Evolutionary conservation across 1,140 invertebrate genomes (phyloP), one percentile per base, ranked within the genome.

Genomic region (Drosophila tropicalis): DNA sequence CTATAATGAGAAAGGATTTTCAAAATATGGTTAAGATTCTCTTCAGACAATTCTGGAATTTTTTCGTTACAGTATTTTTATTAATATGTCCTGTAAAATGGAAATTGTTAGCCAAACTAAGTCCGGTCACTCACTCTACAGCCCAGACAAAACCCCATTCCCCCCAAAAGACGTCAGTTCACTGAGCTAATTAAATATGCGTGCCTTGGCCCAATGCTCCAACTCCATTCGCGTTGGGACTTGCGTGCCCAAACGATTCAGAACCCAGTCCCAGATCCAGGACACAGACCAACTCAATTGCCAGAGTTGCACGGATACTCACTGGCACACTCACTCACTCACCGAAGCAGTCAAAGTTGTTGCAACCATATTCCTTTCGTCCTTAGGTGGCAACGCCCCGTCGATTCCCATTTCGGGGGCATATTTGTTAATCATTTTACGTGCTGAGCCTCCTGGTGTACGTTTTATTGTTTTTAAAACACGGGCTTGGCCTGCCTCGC

Each of bases 391-490:
- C 34, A 25, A 73, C 74, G 63, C 67, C 63, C 54, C 51, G 29
- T 69, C 67, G 60, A 65, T 13, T 56, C 67, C 79, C 69, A 75
- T 78, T 80, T 73, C 39, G 56, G 36, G 41, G 70, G 65, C 80
- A 74, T 73, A 87, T 89, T 87, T 87, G 84, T 76, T 82, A 87
- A 87, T 80, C 84, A 87, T 87, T 87, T 80, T 84, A 68, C 76
- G 63, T 77, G 75, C 67, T 5, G 6, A n/a, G 25, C 55, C 29
- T 29, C 36, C 36, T 39, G 36, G 36, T 39, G 40, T 63, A 47
- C 44, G 70, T 72, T 84, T 87, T 89, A 87, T 87, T 84, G 83
- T 87, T 87, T 89, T 87, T 87, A 83, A 87, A 87, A 86, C 69
- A 79, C 74, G 67, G 65, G 69, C 79, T 71, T 61, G 78, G 67